phyloP scores from a whole-genome alignment of 2,113 vertebrate genomes.

The Urocynchramus pylzowi region DNA sequence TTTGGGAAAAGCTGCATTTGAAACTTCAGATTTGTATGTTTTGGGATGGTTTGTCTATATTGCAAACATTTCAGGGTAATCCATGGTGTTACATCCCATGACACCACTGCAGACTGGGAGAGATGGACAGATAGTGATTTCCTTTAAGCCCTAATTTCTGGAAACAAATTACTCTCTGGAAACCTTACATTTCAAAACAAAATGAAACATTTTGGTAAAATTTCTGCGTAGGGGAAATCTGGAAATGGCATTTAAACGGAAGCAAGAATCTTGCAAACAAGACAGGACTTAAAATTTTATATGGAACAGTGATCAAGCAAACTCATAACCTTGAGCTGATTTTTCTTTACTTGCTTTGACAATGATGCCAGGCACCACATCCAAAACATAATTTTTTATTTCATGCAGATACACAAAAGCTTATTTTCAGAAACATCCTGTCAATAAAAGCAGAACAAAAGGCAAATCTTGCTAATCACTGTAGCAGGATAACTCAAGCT shows the following conservation, averaged over 20 bases:
- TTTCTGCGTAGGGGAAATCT: neutral
- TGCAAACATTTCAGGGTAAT: neutral
- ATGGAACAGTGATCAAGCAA: neutral
- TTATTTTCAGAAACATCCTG: neutral
- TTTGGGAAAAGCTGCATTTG: neutral
- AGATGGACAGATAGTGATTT: neutral
- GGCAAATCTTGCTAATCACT: neutral
- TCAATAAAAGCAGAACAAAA: neutral
- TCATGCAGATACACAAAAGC: neutral
- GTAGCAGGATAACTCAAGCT: neutral
- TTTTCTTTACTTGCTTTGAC: neutral
- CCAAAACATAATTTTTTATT: neutral
- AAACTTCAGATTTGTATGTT: neutral
- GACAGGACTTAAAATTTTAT: neutral
- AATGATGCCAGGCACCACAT: neutral
- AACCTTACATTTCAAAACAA: neutral
- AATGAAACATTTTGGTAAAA: neutral
- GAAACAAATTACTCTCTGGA: neutral
- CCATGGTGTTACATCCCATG: neutral
- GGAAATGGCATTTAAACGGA: neutral
- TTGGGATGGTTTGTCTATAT: neutral
- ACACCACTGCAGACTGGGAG: neutral
- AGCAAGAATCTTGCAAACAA: neutral
- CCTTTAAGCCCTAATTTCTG: neutral
- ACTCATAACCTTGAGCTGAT: neutral